A percentile compares a stretch with the other conserved stretches of the same genome.
phyloP scores from a whole-genome alignment of 2,797 vertebrate species.

The Gouania willdenowi region DNA sequence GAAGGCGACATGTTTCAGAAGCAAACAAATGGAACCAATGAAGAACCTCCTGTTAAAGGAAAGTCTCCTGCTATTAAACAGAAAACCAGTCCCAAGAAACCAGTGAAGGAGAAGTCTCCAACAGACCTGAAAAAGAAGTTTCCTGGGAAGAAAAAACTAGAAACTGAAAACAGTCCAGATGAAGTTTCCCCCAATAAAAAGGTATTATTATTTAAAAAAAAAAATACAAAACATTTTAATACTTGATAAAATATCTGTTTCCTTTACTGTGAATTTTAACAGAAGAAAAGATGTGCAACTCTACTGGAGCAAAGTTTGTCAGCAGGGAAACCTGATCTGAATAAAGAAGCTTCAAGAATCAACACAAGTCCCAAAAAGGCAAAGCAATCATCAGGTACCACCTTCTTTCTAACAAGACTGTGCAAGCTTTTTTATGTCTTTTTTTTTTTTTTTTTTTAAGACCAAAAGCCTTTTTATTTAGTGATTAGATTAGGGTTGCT shows the following conservation, averaged over 20 bases:
- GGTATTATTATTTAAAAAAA: no score
- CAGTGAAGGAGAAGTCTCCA: constrained; percentile 56
- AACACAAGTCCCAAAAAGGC: constrained; percentile 42
- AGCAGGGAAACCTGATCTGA: constrained; percentile 38
- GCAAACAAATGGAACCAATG: constrained; percentile 73
- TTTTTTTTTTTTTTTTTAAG: no score
- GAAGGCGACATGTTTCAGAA: constrained; percentile 55
- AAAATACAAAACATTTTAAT: no score
- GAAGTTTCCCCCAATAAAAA: constrained; percentile 66
- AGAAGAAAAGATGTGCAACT: constrained; percentile 69
- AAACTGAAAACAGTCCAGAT: constrained; percentile 44
- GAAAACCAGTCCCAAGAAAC: constrained; percentile 63
- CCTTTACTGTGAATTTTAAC: constrained; percentile 52
- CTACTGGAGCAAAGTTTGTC: constrained; percentile 45
- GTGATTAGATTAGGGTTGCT: no score
- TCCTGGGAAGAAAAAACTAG: constrained; percentile 58
- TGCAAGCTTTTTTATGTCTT: no score
- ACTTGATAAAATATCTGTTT: no score
- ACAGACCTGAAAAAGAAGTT: constrained; percentile 49
- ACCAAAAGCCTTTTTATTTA: no score
- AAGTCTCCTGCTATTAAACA: constrained; percentile 58
- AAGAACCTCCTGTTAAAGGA: constrained; percentile 65
- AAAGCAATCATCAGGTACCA: constrained; percentile 54
- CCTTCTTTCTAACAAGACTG: constrained; percentile 3
- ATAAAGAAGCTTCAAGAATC: constrained; percentile 48